These are phyloP conservation scores for Steatornis caripensis DNA, from an alignment of 2,113 vertebrate species.

Conservation along the genomic window DNA sequence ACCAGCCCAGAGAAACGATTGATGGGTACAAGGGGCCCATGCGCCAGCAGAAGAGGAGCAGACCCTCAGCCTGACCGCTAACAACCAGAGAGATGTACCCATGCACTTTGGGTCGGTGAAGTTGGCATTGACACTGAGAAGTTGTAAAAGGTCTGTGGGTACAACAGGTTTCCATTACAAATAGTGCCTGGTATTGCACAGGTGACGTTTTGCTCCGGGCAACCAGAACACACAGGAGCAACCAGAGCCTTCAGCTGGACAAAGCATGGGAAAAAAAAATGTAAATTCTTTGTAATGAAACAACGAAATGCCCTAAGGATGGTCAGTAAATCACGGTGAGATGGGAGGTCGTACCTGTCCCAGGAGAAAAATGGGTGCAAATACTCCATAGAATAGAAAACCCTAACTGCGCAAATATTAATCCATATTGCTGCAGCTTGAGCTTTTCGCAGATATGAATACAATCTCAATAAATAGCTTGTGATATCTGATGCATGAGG, in stretches of 20 bases:
- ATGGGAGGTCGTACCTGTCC: neutral
- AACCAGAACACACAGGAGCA: neutral
- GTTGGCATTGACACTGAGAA: neutral
- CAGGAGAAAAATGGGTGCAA: neutral
- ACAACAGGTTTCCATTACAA: neutral
- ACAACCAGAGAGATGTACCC: too few species aligned
- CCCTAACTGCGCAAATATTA: neutral
- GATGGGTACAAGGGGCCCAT: neutral
- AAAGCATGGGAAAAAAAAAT: neutral
- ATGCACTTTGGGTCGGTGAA: neutral
- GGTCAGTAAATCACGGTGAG: neutral
- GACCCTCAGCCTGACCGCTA: neutral
- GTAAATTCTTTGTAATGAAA: neutral
- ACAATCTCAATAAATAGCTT: neutral
- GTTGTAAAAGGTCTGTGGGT: neutral
- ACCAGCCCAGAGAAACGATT: neutral
- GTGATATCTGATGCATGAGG: rapidly evolving
- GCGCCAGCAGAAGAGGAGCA: neutral
- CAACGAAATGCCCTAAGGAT: neutral
- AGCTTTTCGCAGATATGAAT: neutral
- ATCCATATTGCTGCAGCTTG: neutral
- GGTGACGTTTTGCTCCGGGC: neutral
- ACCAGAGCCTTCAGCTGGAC: neutral
- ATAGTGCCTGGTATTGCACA: neutral
- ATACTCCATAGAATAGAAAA: neutral